Evolutionary conservation across 2,113 vertebrate species (phyloP).

Genomic region (Montifringilla adamsi): DNA sequence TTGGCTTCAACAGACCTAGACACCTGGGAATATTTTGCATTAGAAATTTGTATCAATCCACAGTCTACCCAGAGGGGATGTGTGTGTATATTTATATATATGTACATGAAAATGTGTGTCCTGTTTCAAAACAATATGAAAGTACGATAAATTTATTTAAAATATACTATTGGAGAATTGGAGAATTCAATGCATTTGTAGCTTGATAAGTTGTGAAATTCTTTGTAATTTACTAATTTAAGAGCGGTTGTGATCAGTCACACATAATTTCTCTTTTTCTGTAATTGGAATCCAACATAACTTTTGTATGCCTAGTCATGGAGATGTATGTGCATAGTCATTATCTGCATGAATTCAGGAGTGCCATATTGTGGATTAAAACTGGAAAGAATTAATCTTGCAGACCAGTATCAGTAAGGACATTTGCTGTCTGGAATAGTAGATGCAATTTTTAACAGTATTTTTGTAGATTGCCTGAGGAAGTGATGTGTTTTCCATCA

Average conservation of each 20-base stretch:
- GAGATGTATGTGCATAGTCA: neutral
- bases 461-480: neutral
- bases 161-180: neutral
- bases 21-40: neutral
- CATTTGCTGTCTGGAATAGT: neutral
- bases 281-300: neutral
- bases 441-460: neutral
- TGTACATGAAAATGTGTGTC: neutral
- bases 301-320: neutral
- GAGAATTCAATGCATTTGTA: neutral
- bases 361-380: neutral
- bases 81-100: neutral
- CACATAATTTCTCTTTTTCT: neutral
- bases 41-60: neutral
- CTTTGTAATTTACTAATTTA: neutral
- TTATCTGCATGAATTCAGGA: neutral
- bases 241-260: neutral
- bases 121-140: neutral
- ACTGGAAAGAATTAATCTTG: neutral
- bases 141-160: neutral
- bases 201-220: neutral
- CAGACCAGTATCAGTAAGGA: neutral
- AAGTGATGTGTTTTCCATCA: neutral
- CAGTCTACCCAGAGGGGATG: neutral
- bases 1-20: neutral